phyloP scores from a whole-genome alignment of 1,140 invertebrate genomes.

The Drosophila pruinosa region DNA sequence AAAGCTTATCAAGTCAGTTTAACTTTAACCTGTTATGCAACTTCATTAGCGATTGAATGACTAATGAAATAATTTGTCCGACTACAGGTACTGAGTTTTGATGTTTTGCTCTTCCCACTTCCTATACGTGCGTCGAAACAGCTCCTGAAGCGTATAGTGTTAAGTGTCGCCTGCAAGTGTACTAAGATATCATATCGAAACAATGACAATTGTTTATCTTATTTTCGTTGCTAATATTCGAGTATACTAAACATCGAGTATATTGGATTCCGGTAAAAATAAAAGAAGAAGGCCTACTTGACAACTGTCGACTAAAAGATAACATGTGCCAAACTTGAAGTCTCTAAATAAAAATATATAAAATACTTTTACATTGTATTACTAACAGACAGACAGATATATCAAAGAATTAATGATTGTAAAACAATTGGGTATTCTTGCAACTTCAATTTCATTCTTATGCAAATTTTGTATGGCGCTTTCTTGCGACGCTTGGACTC shows the following conservation, averaged over 20 bases:
- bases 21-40: neutral
- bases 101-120: neutral
- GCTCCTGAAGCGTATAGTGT: neutral
- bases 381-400: constrained; percentile 10
- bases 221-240: too few relatives aligned
- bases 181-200: too few relatives aligned
- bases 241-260: too few relatives aligned
- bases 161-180: too few relatives aligned
- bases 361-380: too few relatives aligned
- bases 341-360: too few relatives aligned
- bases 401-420: constrained; percentile 10
- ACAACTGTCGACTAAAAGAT: too few relatives aligned
- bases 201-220: too few relatives aligned
- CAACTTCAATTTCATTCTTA: constrained; percentile 42
- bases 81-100: constrained; percentile 12
- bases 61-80: neutral
- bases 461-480: constrained; percentile 46
- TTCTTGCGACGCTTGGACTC: constrained; percentile 49
- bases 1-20: too few relatives aligned
- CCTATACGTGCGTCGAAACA: neutral
- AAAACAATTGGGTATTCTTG: constrained; percentile 24
- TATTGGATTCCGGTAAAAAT: too few relatives aligned
- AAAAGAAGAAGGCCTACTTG: too few relatives aligned
- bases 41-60: neutral
- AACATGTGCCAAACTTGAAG: too few relatives aligned